Evolutionary conservation across 2,888 invertebrate genomes (phyloP).

Genomic region (Tenthredo notha): DNA sequence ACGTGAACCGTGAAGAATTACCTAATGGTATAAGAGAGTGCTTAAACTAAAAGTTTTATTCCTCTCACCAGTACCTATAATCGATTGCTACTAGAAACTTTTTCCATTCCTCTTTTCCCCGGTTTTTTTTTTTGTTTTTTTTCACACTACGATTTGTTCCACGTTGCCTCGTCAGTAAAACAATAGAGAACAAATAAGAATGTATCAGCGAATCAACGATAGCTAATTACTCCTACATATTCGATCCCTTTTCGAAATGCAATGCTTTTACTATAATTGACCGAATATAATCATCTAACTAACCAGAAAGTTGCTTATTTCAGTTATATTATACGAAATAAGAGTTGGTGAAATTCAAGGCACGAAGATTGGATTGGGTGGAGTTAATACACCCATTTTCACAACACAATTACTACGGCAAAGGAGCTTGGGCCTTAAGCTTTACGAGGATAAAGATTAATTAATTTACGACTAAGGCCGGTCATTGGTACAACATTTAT

Average conservation of each 20-base stretch:
- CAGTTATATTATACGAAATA: background rate
- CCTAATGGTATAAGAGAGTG: conserved; percentile 1
- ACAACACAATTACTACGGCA: conserved; percentile 32
- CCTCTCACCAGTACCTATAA: background rate
- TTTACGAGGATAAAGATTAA: conserved; percentile 12
- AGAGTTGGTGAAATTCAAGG: conserved; percentile 3
- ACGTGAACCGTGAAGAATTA: conserved; percentile 14
- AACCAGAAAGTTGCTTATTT: background rate
- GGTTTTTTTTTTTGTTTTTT: too few species aligned
- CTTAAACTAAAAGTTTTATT: conserved; percentile 28
- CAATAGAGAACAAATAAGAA: background rate
- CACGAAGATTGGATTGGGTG: conserved; percentile 5
- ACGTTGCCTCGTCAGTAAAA: background rate
- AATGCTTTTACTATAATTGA: background rate
- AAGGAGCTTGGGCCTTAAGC: background rate
- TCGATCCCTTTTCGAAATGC: background rate
- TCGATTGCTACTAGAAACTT: background rate
- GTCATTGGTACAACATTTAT: conserved; percentile 18
- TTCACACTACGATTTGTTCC: background rate
- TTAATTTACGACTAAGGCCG: conserved; percentile 16
- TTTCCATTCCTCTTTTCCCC: conserved; percentile 8
- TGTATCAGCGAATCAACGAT: background rate
- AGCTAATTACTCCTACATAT: background rate
- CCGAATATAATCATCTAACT: background rate
- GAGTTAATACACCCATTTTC: conserved; percentile 25